phyloP scores from a whole-genome alignment of 2,113 vertebrate genomes.

The Piprites chloris region DNA sequence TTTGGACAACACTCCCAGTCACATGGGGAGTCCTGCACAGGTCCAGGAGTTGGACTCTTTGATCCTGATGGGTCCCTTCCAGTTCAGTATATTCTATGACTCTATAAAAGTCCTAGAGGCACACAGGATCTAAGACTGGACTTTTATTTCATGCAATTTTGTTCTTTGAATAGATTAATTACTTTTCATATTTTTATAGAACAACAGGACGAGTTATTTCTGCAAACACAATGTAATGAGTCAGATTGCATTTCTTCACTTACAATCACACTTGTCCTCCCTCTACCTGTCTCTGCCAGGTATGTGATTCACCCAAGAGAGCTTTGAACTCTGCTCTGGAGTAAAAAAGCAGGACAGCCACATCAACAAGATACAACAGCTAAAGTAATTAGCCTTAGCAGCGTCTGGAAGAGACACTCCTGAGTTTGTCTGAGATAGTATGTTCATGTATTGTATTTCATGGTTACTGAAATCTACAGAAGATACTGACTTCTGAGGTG shows the following conservation, averaged over 20 bases:
- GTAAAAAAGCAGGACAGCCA: neutral
- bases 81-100: neutral
- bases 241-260: neutral
- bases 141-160: neutral
- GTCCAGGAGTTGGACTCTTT: neutral
- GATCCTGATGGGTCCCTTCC: neutral
- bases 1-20: neutral
- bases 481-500: neutral
- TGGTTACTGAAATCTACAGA: neutral
- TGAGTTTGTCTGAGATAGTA: neutral
- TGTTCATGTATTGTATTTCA: neutral
- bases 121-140: neutral
- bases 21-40: neutral
- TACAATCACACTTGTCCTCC: neutral
- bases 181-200: neutral
- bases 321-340: slow-evolving; percentile 18
- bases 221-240: neutral
- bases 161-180: neutral
- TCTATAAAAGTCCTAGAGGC: neutral
- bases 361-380: neutral
- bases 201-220: neutral
- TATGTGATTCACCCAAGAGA: neutral
- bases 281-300: neutral
- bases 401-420: neutral
- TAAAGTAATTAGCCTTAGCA: slow-evolving; percentile 15